A percentile compares a stretch with the other conserved stretches of the same genome.
phyloP scores from a whole-genome alignment of 2,797 vertebrate genomes.

The Alosa sapidissima region DNA sequence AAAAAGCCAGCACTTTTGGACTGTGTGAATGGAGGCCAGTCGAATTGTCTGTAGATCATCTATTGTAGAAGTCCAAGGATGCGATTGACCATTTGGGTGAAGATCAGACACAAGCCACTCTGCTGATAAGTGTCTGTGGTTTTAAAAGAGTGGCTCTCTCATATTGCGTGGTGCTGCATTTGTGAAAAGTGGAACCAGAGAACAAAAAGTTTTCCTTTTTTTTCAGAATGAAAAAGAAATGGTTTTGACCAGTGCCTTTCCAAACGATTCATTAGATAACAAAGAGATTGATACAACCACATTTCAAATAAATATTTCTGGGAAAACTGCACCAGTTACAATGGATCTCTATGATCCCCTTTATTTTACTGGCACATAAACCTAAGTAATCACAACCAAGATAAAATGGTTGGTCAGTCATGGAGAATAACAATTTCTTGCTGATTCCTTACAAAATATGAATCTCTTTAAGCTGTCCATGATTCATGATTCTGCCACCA shows the following conservation, averaged over 20 bases:
- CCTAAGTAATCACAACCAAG: not conserved
- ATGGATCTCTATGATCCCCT: not conserved
- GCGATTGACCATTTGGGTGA: not conserved
- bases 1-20: not conserved
- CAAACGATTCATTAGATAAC: not conserved
- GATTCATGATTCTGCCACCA: not conserved
- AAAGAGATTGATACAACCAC: not conserved
- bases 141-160: not conserved
- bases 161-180: not conserved
- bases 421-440: not conserved
- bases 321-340: not conserved
- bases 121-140: not conserved
- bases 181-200: not conserved
- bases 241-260: not conserved
- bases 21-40: not conserved
- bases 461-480: not conserved
- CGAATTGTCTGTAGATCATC: not conserved
- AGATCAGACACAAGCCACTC: not conserved
- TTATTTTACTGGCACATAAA: not conserved
- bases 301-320: not conserved
- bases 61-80: not conserved
- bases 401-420: conserved; percentile 19
- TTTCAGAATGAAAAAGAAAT: not conserved
- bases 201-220: not conserved
- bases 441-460: conserved; percentile 5